Base-by-base conservation (phyloP, 2,888 invertebrate genomes). In the Glaucopsyche alexis region DNA sequence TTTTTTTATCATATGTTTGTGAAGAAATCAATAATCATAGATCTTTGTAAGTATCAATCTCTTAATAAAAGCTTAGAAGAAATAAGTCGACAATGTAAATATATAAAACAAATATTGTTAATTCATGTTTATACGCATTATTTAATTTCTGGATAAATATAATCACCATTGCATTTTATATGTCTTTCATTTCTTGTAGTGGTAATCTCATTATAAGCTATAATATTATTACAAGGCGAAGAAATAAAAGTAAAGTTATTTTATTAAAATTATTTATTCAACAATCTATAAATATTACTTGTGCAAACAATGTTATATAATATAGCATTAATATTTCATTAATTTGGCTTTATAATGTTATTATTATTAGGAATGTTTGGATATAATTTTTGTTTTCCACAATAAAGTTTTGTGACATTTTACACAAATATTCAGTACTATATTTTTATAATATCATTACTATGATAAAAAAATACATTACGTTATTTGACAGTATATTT, bases 101-200 rank as follows among this genome's bases (percentile, higher is more conserved):
- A 90, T 82, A 88, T 88, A 85, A 85, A 86, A 76, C 84, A 80
- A 81, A 71, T 82, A 84, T 86, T 82, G 84, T 89, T 88, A 85
- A 84, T 85, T 85, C 84, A 84, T 89, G 85, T 90, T 88, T 89
- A 87, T 87, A 86, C 83, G 83, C 84, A 88, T 87, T 88, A 90
- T 88, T 89, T 90, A 87, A 90, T 88, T 89, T 88, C 85, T 85
- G 85, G 83, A 82, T 82, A 85, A 89, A 90, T 91, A 92, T 91
- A 91, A 91, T 91, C 91, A 89, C 87, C 86, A 91, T 88, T 90
- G 90, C 90, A 91, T 91, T 90, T 90, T 87, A 84, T 72, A 76
- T 72, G 78, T 77, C 79, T 89, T 86, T 87, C 81, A 83, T 84
- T 85, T 77, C 47, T 16, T 70, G 9, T 29, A 29, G 29, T 29